Evolutionary conservation across 2,113 vertebrate species (phyloP).

Genomic region (Lophura nycthemera): DNA sequence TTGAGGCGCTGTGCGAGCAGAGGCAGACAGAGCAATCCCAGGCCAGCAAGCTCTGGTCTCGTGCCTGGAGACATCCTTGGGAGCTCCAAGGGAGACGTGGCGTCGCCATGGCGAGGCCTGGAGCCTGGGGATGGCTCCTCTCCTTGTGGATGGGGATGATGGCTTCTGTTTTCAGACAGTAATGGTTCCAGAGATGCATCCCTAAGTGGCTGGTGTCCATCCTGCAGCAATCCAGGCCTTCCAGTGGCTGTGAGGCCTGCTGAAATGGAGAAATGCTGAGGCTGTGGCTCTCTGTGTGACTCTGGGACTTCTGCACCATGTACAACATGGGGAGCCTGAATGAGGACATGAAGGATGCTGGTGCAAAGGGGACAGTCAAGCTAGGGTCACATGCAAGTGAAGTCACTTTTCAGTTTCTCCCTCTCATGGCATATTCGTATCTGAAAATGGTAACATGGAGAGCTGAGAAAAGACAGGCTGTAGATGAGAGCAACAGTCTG

Average conservation of each 20-base stretch:
- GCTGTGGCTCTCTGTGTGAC: background rate
- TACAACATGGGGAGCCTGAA: rapidly evolving
- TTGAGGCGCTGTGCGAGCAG: rapidly evolving
- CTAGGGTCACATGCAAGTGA: rapidly evolving
- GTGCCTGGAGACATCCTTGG: background rate
- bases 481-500: background rate
- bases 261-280: background rate
- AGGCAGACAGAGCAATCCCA: background rate
- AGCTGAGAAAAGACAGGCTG: background rate
- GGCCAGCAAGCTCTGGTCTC: background rate
- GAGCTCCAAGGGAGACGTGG: background rate
- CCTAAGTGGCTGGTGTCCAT: background rate
- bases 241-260: background rate
- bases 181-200: background rate
- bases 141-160: background rate
- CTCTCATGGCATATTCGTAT: rapidly evolving
- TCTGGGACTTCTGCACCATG: background rate
- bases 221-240: background rate
- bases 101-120: rapidly evolving
- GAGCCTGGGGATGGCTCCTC: background rate
- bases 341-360: rapidly evolving
- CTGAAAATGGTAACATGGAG: background rate
- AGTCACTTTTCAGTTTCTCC: background rate
- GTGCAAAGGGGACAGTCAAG: background rate
- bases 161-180: background rate